Evolutionary conservation across 1,140 invertebrate genomes (phyloP).

Genomic region (Platyscapa corneri): DNA sequence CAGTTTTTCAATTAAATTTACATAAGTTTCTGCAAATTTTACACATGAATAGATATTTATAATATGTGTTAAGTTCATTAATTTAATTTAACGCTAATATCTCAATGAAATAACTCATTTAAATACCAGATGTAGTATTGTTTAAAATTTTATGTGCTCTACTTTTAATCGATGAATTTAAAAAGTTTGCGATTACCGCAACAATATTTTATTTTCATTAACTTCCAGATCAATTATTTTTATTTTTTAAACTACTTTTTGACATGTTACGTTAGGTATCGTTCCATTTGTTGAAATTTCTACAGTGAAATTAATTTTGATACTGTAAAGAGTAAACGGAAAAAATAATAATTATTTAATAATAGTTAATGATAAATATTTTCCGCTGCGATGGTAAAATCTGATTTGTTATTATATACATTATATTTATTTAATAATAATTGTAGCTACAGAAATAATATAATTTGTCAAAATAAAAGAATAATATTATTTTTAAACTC

Average conservation of each 20-base stretch:
- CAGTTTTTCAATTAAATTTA: neutral
- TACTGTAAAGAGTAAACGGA: too few species aligned
- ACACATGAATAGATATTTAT: neutral
- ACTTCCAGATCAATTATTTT: too few species aligned
- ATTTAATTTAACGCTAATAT: slow-evolving; percentile 2
- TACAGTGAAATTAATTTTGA: too few species aligned
- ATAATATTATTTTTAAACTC: neutral
- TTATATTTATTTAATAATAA: too few species aligned
- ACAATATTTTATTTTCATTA: neutral
- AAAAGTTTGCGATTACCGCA: neutral
- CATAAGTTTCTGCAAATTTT: neutral
- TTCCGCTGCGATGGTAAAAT: too few species aligned
- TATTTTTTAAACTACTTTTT: too few species aligned
- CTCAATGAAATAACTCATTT: neutral
- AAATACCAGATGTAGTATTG: neutral
- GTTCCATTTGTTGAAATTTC: too few species aligned
- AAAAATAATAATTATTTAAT: too few species aligned
- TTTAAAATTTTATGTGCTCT: neutral
- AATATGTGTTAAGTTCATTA: neutral
- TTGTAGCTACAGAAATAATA: neutral
- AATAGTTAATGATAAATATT: too few species aligned
- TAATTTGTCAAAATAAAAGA: neutral
- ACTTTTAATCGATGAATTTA: neutral
- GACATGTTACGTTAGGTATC: too few species aligned
- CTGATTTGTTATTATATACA: too few species aligned